These are phyloP conservation scores for Eristalis tenax DNA, from an alignment of 2,888 invertebrate species.

Conservation along the genomic window DNA sequence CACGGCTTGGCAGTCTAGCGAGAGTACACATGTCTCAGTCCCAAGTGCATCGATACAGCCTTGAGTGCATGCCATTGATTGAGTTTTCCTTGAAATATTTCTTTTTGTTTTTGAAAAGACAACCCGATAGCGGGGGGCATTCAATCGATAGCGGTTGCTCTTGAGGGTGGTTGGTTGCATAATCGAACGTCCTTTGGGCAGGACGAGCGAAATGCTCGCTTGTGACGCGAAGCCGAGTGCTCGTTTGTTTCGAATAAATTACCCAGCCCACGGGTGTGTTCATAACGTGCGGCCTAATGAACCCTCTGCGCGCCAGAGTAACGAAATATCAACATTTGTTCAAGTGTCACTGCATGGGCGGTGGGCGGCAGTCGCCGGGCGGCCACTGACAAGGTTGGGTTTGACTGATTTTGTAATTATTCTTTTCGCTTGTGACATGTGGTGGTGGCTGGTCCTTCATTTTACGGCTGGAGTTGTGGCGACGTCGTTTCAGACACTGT, in stretches of 20 bases:
- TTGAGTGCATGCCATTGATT: conserved; percentile 23
- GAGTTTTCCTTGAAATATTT: conserved; percentile 5
- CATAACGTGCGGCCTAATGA: background rate
- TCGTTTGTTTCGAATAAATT: conserved; percentile 14
- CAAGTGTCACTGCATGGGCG: background rate
- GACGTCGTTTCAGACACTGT: background rate
- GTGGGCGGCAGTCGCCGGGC: background rate
- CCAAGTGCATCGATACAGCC: conserved; percentile 16
- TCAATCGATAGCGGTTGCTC: background rate
- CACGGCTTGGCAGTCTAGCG: background rate
- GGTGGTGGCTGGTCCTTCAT: background rate
- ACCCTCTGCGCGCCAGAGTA: background rate
- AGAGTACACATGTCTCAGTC: background rate
- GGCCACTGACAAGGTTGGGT: too few relatives aligned
- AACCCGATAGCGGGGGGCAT: background rate
- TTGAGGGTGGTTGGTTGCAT: background rate
- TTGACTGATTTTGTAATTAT: background rate
- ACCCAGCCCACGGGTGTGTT: conserved; percentile 1
- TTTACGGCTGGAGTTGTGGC: background rate
- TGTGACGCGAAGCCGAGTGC: background rate
- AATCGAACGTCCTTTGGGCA: background rate
- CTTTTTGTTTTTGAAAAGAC: background rate
- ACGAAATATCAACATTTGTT: conserved; percentile 34
- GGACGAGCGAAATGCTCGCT: background rate
- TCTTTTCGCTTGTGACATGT: background rate